These are phyloP conservation scores for Erebia epiphron DNA, from an alignment of 2,888 invertebrate genomes.

Conservation along the genomic window DNA sequence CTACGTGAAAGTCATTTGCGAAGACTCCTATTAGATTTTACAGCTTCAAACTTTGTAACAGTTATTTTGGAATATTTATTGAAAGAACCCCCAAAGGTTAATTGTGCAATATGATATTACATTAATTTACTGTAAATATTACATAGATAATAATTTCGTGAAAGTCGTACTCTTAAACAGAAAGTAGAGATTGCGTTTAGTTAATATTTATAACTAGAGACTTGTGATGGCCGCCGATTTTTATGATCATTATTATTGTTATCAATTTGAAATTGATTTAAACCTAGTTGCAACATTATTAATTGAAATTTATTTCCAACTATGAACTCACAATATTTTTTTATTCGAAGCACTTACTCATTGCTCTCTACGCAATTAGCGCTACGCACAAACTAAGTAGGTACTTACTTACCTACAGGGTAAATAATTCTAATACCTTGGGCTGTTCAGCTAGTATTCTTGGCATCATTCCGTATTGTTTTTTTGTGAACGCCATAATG, in stretches of 20 bases:
- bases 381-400: too few species aligned
- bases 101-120: not conserved
- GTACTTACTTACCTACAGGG: too few species aligned
- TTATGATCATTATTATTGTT: not conserved
- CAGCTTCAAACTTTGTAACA: slow-evolving; percentile 12
- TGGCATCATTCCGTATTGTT: too few species aligned
- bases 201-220: slow-evolving; percentile 8
- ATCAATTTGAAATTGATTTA: not conserved
- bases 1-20: slow-evolving; percentile 25
- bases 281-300: not conserved
- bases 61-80: slow-evolving; percentile 11
- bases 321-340: too few species aligned
- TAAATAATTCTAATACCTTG: too few species aligned
- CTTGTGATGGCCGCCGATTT: not conserved
- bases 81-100: slow-evolving; percentile 5
- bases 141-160: not conserved
- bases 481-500: too few species aligned
- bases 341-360: too few species aligned
- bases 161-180: not conserved
- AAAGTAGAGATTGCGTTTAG: slow-evolving; percentile 3
- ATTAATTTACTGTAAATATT: slow-evolving; percentile 4
- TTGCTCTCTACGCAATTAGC: too few species aligned
- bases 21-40: slow-evolving; percentile 27
- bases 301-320: too few species aligned
- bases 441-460: too few species aligned